These are phyloP conservation scores for Tadarida brasiliensis DNA, from an alignment of 2,797 vertebrate species.

Conservation along the genomic window DNA sequence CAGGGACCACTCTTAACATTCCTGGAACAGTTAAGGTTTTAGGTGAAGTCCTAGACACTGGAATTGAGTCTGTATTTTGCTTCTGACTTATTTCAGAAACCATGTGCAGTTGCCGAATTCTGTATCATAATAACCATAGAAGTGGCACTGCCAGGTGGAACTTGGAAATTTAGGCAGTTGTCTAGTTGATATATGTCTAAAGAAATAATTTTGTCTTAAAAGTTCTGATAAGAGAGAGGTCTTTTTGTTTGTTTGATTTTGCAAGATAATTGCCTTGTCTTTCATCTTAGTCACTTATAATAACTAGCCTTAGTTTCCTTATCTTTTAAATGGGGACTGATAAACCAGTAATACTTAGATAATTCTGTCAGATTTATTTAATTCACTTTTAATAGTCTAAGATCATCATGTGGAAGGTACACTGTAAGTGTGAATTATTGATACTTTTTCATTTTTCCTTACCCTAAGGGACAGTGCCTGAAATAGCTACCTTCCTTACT, in stretches of 20 bases:
- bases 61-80: constrained; percentile 15
- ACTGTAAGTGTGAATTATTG: constrained; percentile 58
- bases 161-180: neutral
- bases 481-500: constrained; percentile 82
- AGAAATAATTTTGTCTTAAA: constrained; percentile 59
- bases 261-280: constrained; percentile 35
- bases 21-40: neutral
- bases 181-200: constrained; percentile 35
- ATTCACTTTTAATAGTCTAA: constrained; percentile 47
- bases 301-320: constrained; percentile 9
- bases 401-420: constrained; percentile 22
- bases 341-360: constrained; percentile 41
- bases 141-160: neutral
- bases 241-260: constrained; percentile 53
- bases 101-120: neutral
- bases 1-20: neutral
- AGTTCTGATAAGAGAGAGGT: constrained; percentile 17
- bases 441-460: constrained; percentile 80
- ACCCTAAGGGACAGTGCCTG: constrained; percentile 78
- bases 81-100: neutral
- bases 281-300: neutral
- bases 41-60: neutral
- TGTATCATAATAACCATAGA: neutral
- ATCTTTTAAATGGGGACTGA: constrained; percentile 50
- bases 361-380: constrained; percentile 39